Evolutionary conservation across 2,113 vertebrate species (phyloP).

Genomic region (Clarias gariepinus): DNA sequence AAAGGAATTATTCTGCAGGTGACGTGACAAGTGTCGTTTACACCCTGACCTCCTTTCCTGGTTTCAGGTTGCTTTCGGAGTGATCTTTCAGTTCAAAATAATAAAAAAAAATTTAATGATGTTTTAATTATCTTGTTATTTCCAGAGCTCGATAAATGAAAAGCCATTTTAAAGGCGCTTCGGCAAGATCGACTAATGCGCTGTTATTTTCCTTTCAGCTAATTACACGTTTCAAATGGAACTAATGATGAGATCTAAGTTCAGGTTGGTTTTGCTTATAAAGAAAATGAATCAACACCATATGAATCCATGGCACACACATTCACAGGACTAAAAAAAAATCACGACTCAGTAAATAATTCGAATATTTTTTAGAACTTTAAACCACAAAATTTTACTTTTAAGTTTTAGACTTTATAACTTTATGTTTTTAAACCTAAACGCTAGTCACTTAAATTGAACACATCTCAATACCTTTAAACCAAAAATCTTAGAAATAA

Average conservation of each 20-base stretch:
- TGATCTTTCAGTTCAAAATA: background rate
- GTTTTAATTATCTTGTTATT: background rate
- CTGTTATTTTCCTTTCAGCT: background rate
- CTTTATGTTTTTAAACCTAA: background rate
- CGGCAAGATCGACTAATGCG: background rate
- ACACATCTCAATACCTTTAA: background rate
- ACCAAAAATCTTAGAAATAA: background rate
- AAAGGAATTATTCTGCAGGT: background rate
- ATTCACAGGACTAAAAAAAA: background rate
- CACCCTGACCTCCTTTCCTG: constrained; percentile 1
- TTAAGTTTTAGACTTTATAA: background rate
- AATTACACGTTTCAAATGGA: background rate
- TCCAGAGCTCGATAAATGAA: background rate
- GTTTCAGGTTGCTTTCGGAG: background rate
- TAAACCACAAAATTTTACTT: background rate
- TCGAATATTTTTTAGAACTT: background rate
- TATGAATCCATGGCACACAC: background rate
- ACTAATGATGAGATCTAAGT: background rate
- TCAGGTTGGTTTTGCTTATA: background rate
- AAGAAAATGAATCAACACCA: background rate
- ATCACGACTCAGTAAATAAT: background rate
- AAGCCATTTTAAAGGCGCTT: background rate
- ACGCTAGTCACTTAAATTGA: background rate
- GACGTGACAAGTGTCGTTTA: constrained; percentile 23
- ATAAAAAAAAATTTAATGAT: no score